A percentile compares a stretch with the other conserved stretches of the same genome.
These are phyloP conservation scores for Morpho deidamia DNA, from an alignment of 2,888 invertebrate species.

Conservation along the genomic window DNA sequence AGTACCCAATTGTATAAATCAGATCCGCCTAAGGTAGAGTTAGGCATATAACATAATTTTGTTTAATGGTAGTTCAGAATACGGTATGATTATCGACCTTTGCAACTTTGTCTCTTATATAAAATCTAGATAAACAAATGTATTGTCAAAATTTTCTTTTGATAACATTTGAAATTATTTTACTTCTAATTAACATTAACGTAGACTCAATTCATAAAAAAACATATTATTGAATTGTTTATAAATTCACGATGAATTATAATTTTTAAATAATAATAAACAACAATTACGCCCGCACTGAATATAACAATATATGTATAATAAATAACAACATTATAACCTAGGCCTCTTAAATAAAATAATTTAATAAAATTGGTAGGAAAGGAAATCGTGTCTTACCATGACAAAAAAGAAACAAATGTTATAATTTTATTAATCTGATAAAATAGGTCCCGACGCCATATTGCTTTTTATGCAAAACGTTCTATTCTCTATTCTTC, in stretches of 20 bases:
- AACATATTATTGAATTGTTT: not conserved
- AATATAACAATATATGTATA: not conserved
- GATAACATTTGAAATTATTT: no score
- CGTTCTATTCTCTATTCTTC: not conserved
- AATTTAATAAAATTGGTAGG: not conserved
- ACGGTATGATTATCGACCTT: no score
- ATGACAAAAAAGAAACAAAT: not conserved
- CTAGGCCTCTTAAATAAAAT: not conserved
- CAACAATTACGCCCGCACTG: not conserved
- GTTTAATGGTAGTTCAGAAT: no score
- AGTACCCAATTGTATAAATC: no score
- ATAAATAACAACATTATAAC: conserved; percentile 3
- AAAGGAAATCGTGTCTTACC: not conserved
- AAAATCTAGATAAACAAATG: no score
- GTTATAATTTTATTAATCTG: not conserved
- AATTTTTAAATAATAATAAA: not conserved
- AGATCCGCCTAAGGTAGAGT: no score
- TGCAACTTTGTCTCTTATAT: no score
- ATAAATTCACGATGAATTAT: not conserved
- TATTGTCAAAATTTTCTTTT: no score
- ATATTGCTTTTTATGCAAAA: not conserved
- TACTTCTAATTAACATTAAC: not conserved
- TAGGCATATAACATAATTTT: no score
- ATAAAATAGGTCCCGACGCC: not conserved
- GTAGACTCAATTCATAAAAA: not conserved